Conservation (phyloP, 2,888 invertebrate genomes). For the Drosophila peninsularis region DNA sequence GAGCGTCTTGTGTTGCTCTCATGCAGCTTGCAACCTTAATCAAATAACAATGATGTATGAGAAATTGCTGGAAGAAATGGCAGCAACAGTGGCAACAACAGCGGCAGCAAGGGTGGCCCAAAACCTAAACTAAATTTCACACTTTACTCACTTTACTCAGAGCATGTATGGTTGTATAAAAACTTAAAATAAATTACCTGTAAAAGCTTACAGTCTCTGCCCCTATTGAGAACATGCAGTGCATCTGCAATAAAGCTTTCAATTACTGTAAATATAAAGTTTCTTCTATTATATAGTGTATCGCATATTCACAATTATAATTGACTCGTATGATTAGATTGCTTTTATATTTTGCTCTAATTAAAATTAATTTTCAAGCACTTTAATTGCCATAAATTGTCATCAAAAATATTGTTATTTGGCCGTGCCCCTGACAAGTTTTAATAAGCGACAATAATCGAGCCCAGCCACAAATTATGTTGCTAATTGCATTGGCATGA, state of each 20-base stretch:
- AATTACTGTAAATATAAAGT: no score
- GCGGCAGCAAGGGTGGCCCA: no score
- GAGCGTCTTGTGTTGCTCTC: conserved; percentile 16
- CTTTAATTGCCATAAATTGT: conserved; percentile 15
- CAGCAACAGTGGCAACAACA: no score
- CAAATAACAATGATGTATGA: conserved; percentile 68
- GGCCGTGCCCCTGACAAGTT: neutral
- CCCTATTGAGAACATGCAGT: neutral
- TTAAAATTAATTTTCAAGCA: conserved; percentile 48
- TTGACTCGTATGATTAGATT: neutral
- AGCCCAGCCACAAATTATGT: neutral
- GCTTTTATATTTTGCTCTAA: neutral
- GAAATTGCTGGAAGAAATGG: conserved; percentile 52
- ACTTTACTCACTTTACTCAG: conserved; percentile 13
- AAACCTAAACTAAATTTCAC: conserved; percentile 3
- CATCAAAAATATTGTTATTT: conserved; percentile 18
- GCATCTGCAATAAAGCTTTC: neutral
- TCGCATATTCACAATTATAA: no score
- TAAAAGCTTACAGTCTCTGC: neutral
- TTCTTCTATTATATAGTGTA: neutral
- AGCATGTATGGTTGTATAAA: conserved; percentile 15
- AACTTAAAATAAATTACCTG: neutral
- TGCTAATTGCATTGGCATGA: neutral
- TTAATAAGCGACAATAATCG: neutral
- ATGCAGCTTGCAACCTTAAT: conserved; percentile 42